A percentile compares a stretch with the other conserved stretches of the same genome.
Conservation (phyloP, 2,797 vertebrate species). For the Syncerus caffer region DNA sequence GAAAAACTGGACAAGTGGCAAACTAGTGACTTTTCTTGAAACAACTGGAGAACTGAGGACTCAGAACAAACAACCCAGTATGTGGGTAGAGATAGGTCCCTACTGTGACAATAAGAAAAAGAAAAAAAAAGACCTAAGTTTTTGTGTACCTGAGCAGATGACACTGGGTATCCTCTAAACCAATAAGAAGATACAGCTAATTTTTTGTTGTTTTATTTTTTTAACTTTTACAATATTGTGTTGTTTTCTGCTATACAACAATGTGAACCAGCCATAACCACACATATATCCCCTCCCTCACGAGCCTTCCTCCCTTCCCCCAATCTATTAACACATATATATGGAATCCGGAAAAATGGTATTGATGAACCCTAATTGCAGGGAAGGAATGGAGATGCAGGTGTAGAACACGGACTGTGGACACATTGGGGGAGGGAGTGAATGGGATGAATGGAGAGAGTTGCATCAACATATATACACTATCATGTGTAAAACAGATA, state of each 20-base stretch:
- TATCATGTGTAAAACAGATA: not conserved
- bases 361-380: not conserved
- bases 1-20: not conserved
- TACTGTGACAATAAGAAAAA: not conserved
- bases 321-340: not conserved
- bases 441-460: not conserved
- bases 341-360: not conserved
- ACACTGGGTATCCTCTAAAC: not conserved
- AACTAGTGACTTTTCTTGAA: not conserved
- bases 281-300: not conserved
- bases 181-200: not conserved
- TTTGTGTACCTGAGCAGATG: not conserved
- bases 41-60: not conserved
- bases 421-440: not conserved
- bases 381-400: not conserved
- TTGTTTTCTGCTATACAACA: not conserved
- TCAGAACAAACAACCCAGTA: not conserved
- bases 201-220: not conserved
- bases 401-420: not conserved
- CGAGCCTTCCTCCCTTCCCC: not conserved
- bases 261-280: not conserved
- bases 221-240: not conserved
- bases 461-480: not conserved
- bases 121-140: not conserved
- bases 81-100: not conserved